Evolutionary conservation across 2,797 vertebrate species (phyloP).

Genomic region (Sebastes jordani): DNA sequence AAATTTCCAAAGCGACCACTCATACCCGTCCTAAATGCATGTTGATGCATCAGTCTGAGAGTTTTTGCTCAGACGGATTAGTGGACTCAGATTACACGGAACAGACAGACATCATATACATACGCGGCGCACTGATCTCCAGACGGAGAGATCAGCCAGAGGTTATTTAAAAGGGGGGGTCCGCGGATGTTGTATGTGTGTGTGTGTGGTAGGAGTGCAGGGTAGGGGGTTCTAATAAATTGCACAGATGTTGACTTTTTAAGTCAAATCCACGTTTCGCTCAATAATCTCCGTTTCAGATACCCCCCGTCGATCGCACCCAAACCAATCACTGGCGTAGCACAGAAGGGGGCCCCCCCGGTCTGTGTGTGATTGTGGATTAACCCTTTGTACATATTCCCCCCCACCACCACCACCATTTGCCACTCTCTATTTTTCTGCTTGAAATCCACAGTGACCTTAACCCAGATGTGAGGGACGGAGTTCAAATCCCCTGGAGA

Average conservation of each 20-base stretch:
- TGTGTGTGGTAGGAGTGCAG: not conserved
- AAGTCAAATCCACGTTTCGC: slow-evolving; percentile 68
- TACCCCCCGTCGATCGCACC: slow-evolving; percentile 57
- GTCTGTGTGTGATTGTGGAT: slow-evolving; percentile 49
- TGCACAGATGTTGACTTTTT: slow-evolving; percentile 73
- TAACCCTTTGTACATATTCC: slow-evolving; percentile 28
- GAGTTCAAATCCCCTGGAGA: slow-evolving; percentile 45
- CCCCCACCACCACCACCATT: no score
- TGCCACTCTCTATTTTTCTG: slow-evolving; percentile 22
- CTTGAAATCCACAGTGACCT: slow-evolving; percentile 59
- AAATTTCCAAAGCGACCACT: not conserved
- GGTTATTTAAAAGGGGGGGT: slow-evolving; percentile 38
- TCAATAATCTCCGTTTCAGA: slow-evolving; percentile 71
- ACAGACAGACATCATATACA: slow-evolving; percentile 39
- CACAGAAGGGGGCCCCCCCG: slow-evolving; percentile 11
- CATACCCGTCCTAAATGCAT: not conserved
- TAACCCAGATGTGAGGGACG: slow-evolving; percentile 50
- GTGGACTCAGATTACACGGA: slow-evolving; percentile 61
- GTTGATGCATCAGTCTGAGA: slow-evolving; percentile 48
- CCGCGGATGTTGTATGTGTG: not conserved
- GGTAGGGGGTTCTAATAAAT: slow-evolving; percentile 50
- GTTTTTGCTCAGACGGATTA: slow-evolving; percentile 55
- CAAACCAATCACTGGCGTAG: slow-evolving; percentile 64
- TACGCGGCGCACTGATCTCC: slow-evolving; percentile 28
- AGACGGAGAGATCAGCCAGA: slow-evolving; percentile 52